These are phyloP conservation scores for Notocelia uddmanniana DNA, from an alignment of 2,888 invertebrate species.

Conservation along the genomic window DNA sequence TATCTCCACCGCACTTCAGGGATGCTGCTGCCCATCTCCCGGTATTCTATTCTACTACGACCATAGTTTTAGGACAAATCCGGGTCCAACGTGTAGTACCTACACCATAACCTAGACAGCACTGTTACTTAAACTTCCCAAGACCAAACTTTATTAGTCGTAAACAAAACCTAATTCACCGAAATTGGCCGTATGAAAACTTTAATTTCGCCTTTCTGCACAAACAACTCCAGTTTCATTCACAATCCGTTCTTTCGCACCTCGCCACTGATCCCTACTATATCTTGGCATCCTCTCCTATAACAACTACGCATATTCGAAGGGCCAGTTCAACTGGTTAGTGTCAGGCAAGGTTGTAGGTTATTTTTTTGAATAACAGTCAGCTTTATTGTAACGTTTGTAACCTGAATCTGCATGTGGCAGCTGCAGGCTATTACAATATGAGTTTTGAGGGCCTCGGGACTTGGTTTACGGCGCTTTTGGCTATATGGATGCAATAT, in stretches of 20 bases:
- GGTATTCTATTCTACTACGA: no score
- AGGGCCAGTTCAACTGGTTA: neutral
- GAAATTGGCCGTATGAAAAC: slow-evolving; percentile 35
- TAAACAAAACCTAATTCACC: slow-evolving; percentile 37
- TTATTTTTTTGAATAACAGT: neutral
- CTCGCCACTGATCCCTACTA: neutral
- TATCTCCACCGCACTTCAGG: no score
- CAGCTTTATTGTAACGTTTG: slow-evolving; percentile 34
- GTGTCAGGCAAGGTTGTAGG: neutral
- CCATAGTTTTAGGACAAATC: no score
- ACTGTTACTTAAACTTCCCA: neutral
- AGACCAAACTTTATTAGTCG: neutral
- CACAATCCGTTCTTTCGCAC: neutral
- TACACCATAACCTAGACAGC: no score
- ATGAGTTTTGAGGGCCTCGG: slow-evolving; percentile 36
- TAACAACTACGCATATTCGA: neutral
- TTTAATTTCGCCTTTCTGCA: slow-evolving; percentile 41
- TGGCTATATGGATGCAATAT: slow-evolving; percentile 41
- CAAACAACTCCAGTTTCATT: slow-evolving; percentile 32
- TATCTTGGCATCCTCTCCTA: neutral
- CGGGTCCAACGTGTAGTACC: no score
- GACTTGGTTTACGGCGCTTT: slow-evolving; percentile 32
- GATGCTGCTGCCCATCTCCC: no score
- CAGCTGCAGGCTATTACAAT: slow-evolving; percentile 42
- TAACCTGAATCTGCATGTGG: slow-evolving; percentile 30